Evolutionary conservation across 2,888 invertebrate genomes (phyloP), one percentile per base, ranked within the genome.

Genomic region (Plebejus anna): DNA sequence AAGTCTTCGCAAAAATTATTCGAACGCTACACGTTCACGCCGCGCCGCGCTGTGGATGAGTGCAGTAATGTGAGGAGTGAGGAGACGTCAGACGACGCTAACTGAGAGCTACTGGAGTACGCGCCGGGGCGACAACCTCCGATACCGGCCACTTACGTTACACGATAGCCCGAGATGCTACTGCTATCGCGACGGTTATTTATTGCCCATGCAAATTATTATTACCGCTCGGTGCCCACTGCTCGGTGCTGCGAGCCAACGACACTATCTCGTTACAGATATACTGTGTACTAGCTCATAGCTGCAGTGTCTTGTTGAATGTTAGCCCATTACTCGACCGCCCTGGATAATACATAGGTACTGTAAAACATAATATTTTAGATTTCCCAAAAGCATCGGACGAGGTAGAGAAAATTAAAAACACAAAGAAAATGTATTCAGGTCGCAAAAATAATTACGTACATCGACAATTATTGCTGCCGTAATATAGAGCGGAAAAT

Each of bases 121-220:
- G 88, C 86, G 86, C 85, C 87, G 86, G 92, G 90, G 85, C 92
- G 84, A 91, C 91, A 92, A 91, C 92, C 84, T 85, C 84, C 87
- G 91, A 91, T 92, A 91, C 87, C 84, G 85, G 78, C 77, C 79
- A 82, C 80, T 79, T 79, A 79, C 79, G 79, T 80, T 80, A 78
- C 79, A 78, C 78, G 85, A 84, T 79, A 85, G 83, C 82, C 83
- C 83, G 82, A 85, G 86, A 86, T 85, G 79, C 79, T 81, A 79
- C 80, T 80, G 85, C 85, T 89, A 90, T 90, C 89, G 86, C 83
- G 81, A 79, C 83, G 82, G 84, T 89, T 90, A 90, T 91, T 91
- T 91, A 92, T 89, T 89, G 87, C 84, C 82, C 82, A 87, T 88
- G 89, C 88, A 89, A 90, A 85, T 83, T 82, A 85, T 83, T 82